phyloP scores from a whole-genome alignment of 2,113 vertebrate genomes.

The Murina feae region DNA sequence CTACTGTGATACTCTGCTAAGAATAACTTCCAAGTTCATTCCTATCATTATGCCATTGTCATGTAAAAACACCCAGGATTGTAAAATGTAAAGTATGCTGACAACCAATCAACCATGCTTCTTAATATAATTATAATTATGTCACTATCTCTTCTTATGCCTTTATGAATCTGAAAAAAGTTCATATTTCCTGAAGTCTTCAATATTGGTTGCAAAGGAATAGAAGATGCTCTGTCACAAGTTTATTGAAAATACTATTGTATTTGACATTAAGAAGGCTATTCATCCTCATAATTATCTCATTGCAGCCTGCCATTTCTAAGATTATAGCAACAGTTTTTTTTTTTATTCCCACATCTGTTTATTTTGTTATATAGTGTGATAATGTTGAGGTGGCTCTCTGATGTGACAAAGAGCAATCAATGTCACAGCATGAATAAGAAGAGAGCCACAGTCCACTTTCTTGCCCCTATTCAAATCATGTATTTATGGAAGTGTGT shows the following conservation, averaged over 20 bases:
- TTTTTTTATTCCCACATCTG: background rate
- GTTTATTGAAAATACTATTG: slow-evolving; percentile 50
- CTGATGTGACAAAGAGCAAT: background rate
- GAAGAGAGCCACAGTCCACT: background rate
- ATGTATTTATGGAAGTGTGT: background rate
- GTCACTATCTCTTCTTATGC: slow-evolving; percentile 62
- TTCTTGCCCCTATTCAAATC: background rate
- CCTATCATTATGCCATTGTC: slow-evolving; percentile 64
- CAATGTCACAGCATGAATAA: background rate
- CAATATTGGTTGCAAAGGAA: slow-evolving; percentile 35
- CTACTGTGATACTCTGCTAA: slow-evolving; percentile 64
- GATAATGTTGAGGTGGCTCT: background rate
- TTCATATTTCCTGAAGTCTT: slow-evolving; percentile 60
- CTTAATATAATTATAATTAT: slow-evolving; percentile 75
- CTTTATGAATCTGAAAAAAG: slow-evolving; percentile 63
- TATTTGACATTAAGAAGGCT: slow-evolving; percentile 14
- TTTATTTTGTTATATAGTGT: background rate
- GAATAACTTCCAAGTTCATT: slow-evolving; percentile 71
- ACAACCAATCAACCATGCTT: slow-evolving; percentile 68
- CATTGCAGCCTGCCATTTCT: slow-evolving; percentile 2
- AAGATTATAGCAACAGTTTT: slow-evolving; percentile 31
- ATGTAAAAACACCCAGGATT: slow-evolving; percentile 65
- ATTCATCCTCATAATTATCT: slow-evolving; percentile 42
- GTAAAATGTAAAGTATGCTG: slow-evolving; percentile 72
- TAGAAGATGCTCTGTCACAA: background rate